Evolutionary conservation across 2,797 vertebrate genomes (phyloP).

Genomic region (Pseudomugil tenellus): DNA sequence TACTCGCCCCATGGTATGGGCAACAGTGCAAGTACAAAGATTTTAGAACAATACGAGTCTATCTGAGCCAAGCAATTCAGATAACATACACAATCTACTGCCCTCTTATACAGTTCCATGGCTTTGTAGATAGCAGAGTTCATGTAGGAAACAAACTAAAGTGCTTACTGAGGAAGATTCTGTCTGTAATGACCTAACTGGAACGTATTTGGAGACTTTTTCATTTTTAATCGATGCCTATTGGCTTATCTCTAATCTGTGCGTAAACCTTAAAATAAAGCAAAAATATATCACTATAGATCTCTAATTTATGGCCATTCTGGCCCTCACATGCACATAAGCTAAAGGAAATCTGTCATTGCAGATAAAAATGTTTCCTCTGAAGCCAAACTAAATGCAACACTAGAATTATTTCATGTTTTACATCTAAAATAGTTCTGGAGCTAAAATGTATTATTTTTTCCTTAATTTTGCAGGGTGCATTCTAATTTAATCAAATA

Average conservation of each 20-base stretch:
- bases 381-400: slow-evolving; percentile 26
- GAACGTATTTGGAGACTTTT: neutral
- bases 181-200: slow-evolving; percentile 48
- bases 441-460: neutral
- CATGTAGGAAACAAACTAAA: slow-evolving; percentile 49
- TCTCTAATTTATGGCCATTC: neutral
- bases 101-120: slow-evolving; percentile 15
- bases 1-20: slow-evolving; percentile 14
- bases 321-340: neutral
- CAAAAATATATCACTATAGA: neutral
- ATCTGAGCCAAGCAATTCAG: slow-evolving; percentile 3
- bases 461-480: neutral
- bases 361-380: slow-evolving; percentile 23
- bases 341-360: neutral
- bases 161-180: slow-evolving; percentile 26
- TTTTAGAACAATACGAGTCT: slow-evolving; percentile 6
- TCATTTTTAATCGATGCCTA: neutral
- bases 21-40: slow-evolving; percentile 12
- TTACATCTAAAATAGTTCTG: neutral
- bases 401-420: neutral
- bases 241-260: neutral
- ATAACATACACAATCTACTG: slow-evolving; percentile 5
- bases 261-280: neutral
- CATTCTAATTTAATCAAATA: slow-evolving; percentile 44
- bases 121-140: slow-evolving; percentile 44